These are phyloP conservation scores for Sebastes fasciatus DNA, from an alignment of 2,113 vertebrate genomes.

Conservation along the genomic window DNA sequence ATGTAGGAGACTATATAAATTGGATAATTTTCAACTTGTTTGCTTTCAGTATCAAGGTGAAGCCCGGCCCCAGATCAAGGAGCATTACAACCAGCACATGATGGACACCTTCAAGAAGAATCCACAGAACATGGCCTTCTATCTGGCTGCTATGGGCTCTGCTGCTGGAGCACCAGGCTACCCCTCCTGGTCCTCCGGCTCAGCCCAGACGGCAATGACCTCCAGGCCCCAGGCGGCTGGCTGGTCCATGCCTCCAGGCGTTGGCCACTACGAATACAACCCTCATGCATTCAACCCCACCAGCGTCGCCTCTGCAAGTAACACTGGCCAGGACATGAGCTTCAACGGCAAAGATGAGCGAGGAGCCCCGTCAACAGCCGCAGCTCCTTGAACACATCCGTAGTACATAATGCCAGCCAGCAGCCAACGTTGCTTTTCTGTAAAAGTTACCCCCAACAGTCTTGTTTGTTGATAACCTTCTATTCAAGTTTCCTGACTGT, in stretches of 20 bases:
- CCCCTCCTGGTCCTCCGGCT: slow-evolving; percentile 38
- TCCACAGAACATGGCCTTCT: slow-evolving; percentile 70
- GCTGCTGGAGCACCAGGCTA: slow-evolving; percentile 42
- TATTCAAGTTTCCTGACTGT: slow-evolving; percentile 12
- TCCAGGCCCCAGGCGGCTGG: slow-evolving; percentile 19
- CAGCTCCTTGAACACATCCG: slow-evolving; percentile 16
- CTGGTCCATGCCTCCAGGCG: slow-evolving; percentile 67
- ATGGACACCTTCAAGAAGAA: slow-evolving; percentile 74
- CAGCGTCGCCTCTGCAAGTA: neutral
- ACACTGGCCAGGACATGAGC: neutral
- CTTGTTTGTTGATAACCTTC: slow-evolving; percentile 9
- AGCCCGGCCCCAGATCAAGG: slow-evolving; percentile 41
- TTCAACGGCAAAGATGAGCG: slow-evolving; percentile 29
- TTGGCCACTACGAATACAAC: slow-evolving; percentile 69
- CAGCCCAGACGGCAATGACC: slow-evolving; percentile 37
- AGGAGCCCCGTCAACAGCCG: neutral
- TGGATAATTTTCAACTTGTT: neutral
- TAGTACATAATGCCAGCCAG: slow-evolving; percentile 35
- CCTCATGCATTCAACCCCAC: slow-evolving; percentile 41
- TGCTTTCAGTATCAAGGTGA: slow-evolving; percentile 72
- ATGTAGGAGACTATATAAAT: neutral
- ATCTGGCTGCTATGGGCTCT: slow-evolving; percentile 55
- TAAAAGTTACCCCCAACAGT: neutral
- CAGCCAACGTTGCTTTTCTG: slow-evolving; percentile 39
- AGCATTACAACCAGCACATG: slow-evolving; percentile 69